These are phyloP conservation scores for Exaiptasia diaphana DNA, from an alignment of 64 coral and sea anemone species.

Conservation along the genomic window DNA sequence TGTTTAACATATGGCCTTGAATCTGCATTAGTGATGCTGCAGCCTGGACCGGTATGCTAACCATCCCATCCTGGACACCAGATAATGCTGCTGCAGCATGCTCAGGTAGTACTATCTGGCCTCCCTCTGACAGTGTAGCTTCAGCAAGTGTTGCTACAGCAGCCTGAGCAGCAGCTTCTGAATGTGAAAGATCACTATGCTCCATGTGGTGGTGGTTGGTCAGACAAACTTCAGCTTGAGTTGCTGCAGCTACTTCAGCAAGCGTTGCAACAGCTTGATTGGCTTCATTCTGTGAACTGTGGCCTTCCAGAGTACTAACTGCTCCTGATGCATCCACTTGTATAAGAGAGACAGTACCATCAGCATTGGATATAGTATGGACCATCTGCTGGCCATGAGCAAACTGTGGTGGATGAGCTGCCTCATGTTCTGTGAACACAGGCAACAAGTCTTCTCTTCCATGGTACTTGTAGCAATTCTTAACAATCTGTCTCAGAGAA, in stretches of 20 bases:
- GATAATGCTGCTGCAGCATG: constrained; percentile 90
- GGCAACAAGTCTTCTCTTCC: constrained; percentile 91
- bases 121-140: constrained; percentile 93
- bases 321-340: constrained; percentile 98
- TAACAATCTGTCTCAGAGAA: constrained; percentile 89
- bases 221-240: constrained; percentile 78
- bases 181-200: constrained; percentile 81
- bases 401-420: constrained; percentile 64
- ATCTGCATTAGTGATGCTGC: constrained; percentile 94
- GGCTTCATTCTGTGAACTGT: constrained; percentile 81
- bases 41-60: constrained; percentile 94
- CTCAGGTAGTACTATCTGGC: constrained; percentile 93
- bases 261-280: constrained; percentile 96
- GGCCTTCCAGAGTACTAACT: constrained; percentile 77
- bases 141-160: constrained; percentile 98
- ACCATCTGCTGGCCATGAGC: constrained; percentile 89
- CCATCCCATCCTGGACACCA: constrained; percentile 91
- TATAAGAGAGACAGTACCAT: constrained; percentile 92
- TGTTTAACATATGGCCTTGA: constrained; percentile 70
- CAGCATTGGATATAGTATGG: constrained; percentile 97
- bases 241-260: constrained; percentile 91
- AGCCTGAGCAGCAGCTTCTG: constrained; percentile 90
- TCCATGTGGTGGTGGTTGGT: constrained; percentile 70
- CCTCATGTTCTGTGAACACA: constrained; percentile 64
- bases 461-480: constrained; percentile 99